Base-by-base conservation (phyloP, 2,888 invertebrate species). In the Acleris literana region DNA sequence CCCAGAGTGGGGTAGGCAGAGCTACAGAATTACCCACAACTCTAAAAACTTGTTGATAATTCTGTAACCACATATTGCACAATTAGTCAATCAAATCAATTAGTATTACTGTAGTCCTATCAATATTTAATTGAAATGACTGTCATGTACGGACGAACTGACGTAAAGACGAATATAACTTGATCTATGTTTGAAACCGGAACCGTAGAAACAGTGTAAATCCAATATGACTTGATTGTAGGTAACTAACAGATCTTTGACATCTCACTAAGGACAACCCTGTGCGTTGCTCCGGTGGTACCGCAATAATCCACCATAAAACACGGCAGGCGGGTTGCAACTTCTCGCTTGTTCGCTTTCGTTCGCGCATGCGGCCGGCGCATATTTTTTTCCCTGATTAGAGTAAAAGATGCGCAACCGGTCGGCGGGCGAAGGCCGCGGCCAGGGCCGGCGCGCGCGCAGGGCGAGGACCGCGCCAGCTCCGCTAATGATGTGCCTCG, bases 321-420 rank as follows among this genome's bases (percentile, higher is more conserved):
- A 89, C 86, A 87, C 87, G 76, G 78, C 72, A 77, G 79, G 78
- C 83, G 74, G 79, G 77, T 82, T 81, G 84, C 81, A 83, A 79
- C 83, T 83, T 79, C 84, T 83, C 84, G 85, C 83, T 83, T 84
- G 82, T 86, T 88, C 85, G 86, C 87, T 89, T 90, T 90, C 87
- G 82, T 88, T 87, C 78, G 88, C 85, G 85, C 84, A 85, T 83
- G 85, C 82, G 80, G 77, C 80, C 82, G 75, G 76, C 79, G 83
- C 77, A 85, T 85, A 83, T 87, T 90, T 90, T 90, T 87, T 84
- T 76, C 83, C 82, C 83, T 88, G 92, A 91, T 92, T 91, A 90
- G 89, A 90, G 90, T 85, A 88, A 87, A 88, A 90, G 90, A 91
- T 87, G 90, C 85, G 79, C 87, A 90, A 92, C 91, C 91, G 91